Percentiles rank a stretch among this genome's conserved stretches.
Evolutionary conservation across 2,797 vertebrate species (phyloP).

Genomic region (Ptychadena robeensis): DNA sequence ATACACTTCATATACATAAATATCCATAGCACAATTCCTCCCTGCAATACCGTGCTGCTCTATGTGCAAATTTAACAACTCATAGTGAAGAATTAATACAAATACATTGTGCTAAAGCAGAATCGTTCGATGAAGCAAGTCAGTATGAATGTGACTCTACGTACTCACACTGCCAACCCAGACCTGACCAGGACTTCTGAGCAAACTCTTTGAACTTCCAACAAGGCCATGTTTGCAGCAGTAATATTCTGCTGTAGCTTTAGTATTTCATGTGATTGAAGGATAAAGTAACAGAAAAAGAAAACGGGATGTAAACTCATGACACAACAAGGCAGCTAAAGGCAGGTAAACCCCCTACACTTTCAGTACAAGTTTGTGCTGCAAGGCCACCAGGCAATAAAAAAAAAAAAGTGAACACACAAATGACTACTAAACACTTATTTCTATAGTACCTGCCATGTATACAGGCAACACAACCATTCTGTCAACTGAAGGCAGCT

Average conservation of each 20-base stretch:
- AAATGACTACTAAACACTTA: constrained; percentile 6
- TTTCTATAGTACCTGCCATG: not conserved
- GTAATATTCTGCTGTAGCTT: not conserved
- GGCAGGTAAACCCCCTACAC: not conserved
- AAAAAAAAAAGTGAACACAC: constrained; percentile 12
- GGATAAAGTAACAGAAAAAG: not conserved
- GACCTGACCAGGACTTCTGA: not conserved
- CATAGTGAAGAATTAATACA: not conserved
- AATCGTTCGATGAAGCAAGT: not conserved
- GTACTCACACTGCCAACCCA: not conserved
- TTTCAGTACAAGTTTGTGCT: constrained; percentile 9
- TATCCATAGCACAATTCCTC: constrained; percentile 7
- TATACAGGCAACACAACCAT: constrained; percentile 27
- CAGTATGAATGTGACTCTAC: not conserved
- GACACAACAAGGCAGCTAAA: constrained; percentile 3
- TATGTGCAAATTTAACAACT: constrained; percentile 31
- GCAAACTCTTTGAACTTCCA: not conserved
- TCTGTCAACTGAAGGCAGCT: constrained; percentile 10
- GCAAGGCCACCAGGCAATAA: constrained; percentile 46
- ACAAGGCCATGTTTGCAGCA: not conserved
- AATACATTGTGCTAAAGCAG: not conserved
- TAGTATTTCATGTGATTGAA: not conserved
- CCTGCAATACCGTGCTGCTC: constrained; percentile 2
- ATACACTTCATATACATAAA: not conserved
- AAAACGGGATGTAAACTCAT: constrained; percentile 15